Conservation (phyloP, 2,888 invertebrate genomes). For the Lithosia quadra region DNA sequence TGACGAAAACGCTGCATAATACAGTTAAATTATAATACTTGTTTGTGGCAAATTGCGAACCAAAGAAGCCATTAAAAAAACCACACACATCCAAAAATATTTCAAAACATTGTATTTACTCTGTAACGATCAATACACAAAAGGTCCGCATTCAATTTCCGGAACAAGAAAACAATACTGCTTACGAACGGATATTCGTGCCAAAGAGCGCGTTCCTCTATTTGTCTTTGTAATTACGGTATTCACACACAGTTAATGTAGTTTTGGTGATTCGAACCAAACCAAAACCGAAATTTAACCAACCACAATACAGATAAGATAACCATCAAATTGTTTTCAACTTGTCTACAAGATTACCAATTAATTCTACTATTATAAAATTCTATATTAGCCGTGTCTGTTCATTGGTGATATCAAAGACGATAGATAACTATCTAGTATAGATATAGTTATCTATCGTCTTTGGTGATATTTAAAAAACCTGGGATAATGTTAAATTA, state of each 20-base stretch:
- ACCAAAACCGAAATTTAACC: background rate
- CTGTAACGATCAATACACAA: background rate
- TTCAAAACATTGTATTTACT: slow-evolving; percentile 1
- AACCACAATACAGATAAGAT: background rate
- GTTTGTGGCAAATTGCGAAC: too few relatives aligned
- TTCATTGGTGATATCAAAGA: too few relatives aligned
- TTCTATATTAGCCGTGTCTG: too few relatives aligned
- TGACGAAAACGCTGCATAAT: too few relatives aligned
- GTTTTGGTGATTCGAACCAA: background rate
- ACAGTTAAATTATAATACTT: too few relatives aligned
- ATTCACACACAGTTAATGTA: slow-evolving; percentile 1
- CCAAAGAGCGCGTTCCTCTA: background rate
- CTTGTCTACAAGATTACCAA: background rate
- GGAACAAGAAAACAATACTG: slow-evolving; percentile 4
- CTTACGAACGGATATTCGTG: slow-evolving; percentile 6
- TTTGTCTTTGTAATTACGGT: slow-evolving; percentile 16
- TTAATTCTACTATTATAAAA: too few relatives aligned
- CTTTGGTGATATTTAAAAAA: too few relatives aligned
- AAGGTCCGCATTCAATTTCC: slow-evolving; percentile 8
- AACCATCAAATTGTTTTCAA: background rate
- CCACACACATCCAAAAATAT: background rate
- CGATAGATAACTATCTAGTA: too few relatives aligned
- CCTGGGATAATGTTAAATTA: too few relatives aligned
- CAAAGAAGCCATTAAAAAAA: background rate
- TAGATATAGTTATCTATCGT: too few relatives aligned